A percentile compares a stretch with the other conserved stretches of the same genome.
Evolutionary conservation across 2,113 vertebrate species (phyloP).

Genomic region (Theristicus caerulescens): DNA sequence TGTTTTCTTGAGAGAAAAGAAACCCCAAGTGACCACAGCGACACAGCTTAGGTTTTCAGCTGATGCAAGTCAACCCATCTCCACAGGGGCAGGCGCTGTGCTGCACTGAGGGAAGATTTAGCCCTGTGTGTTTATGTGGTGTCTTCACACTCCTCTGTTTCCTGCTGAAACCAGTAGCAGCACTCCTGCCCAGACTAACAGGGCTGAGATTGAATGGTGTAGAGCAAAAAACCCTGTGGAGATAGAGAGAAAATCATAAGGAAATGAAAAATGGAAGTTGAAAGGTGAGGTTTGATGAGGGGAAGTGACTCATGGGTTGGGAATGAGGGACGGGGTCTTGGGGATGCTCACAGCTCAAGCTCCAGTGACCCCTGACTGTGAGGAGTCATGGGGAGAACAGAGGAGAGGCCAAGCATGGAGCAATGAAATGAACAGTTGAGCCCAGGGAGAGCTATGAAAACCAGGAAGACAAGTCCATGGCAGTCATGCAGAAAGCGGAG

Average conservation of each 20-base stretch:
- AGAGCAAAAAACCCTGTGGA: conserved; percentile 4
- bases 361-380: conserved; percentile 1
- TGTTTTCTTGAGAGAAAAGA: not conserved
- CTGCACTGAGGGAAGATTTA: not conserved
- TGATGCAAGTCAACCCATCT: not conserved
- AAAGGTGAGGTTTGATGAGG: conserved; percentile 43
- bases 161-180: not conserved
- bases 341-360: not conserved
- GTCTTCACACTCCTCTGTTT: not conserved
- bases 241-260: not conserved
- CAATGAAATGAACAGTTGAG: not conserved
- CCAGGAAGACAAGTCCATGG: conserved; percentile 14
- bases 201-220: not conserved
- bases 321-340: conserved; percentile 44
- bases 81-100: not conserved
- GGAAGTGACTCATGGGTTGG: conserved; percentile 50
- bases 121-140: not conserved
- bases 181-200: not conserved
- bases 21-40: not conserved
- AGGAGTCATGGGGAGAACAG: not conserved
- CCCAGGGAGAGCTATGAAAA: conserved; percentile 34
- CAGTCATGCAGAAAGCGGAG: not conserved
- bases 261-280: conserved; percentile 48
- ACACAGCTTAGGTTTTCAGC: not conserved
- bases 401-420: conserved; percentile 32